Percentiles rank a stretch among this genome's conserved stretches.
Conservation (phyloP, 2,113 vertebrate genomes). For the Neogobius melanostomus region DNA sequence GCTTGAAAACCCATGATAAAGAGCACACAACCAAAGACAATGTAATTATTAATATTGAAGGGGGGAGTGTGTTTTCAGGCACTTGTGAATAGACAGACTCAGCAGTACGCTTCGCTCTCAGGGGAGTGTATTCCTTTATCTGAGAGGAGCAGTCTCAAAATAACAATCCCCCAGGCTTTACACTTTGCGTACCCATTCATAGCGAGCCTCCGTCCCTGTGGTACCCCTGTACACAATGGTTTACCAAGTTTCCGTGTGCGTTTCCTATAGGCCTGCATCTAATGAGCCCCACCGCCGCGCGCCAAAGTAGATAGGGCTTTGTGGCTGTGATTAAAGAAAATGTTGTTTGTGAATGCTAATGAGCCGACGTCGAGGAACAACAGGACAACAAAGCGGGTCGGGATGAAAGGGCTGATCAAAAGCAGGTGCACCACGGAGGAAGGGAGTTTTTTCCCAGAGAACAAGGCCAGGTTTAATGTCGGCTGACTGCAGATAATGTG, state of each 20-base stretch:
- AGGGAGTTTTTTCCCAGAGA: neutral
- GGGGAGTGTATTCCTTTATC: no score
- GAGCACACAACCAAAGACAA: no score
- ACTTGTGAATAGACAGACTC: no score
- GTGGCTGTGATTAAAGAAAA: neutral
- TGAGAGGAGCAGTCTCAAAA: no score
- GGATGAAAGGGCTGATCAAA: conserved; percentile 1
- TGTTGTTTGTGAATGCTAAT: neutral
- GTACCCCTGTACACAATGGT: no score
- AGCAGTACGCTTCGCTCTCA: no score
- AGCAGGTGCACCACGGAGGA: neutral
- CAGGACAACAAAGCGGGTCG: neutral
- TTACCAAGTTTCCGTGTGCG: neutral
- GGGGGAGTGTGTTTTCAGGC: no score
- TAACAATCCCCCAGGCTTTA: no score
- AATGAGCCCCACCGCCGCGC: neutral
- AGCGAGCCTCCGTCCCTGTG: no score
- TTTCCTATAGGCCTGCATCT: neutral
- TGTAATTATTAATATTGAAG: no score
- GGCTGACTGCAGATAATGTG: neutral
- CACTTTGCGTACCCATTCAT: no score
- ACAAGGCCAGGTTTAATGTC: neutral
- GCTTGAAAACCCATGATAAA: no score
- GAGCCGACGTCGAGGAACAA: neutral
- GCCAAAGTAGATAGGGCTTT: neutral